These are phyloP conservation scores for Caenorhabditis briggsae DNA, from an alignment of 1,140 invertebrate genomes.

Conservation along the genomic window DNA sequence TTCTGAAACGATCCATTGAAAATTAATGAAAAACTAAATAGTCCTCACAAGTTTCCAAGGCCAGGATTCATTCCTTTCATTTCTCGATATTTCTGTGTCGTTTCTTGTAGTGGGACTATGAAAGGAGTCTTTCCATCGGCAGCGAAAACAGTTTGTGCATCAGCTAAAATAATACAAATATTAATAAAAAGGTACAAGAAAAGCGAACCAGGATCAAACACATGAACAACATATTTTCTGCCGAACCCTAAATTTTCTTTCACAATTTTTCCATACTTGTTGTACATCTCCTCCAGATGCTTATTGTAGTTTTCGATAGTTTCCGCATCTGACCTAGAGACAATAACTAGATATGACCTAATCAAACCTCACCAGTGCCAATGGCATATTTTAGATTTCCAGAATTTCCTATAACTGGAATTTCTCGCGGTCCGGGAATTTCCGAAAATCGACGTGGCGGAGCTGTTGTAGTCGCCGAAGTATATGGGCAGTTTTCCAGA, in stretches of 20 bases:
- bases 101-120: conserved; percentile 80
- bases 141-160: conserved; percentile 78
- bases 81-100: conserved; percentile 80
- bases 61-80: conserved; percentile 80
- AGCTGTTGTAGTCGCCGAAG: neutral
- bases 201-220: conserved; percentile 79
- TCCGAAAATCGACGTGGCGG: neutral
- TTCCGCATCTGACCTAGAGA: neutral
- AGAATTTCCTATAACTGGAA: conserved; percentile 26
- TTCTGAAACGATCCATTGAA: conserved; percentile 80
- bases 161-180: conserved; percentile 67
- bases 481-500: conserved; percentile 19
- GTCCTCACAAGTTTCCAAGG: conserved; percentile 81
- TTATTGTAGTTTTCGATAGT: conserved; percentile 44
- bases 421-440: conserved; percentile 26
- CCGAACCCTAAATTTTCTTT: conserved; percentile 77
- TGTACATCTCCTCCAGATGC: conserved; percentile 71
- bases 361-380: neutral
- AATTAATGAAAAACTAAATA: no score
- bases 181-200: neutral
- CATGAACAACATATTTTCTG: conserved; percentile 78
- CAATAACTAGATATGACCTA: neutral
- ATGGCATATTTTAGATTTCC: neutral
- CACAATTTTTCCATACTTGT: conserved; percentile 78
- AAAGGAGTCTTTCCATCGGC: conserved; percentile 80